A percentile compares a stretch with the other conserved stretches of the same genome.
Conservation (phyloP, 64 coral and sea anemone genomes). For the Astreopora myriophthalma region DNA sequence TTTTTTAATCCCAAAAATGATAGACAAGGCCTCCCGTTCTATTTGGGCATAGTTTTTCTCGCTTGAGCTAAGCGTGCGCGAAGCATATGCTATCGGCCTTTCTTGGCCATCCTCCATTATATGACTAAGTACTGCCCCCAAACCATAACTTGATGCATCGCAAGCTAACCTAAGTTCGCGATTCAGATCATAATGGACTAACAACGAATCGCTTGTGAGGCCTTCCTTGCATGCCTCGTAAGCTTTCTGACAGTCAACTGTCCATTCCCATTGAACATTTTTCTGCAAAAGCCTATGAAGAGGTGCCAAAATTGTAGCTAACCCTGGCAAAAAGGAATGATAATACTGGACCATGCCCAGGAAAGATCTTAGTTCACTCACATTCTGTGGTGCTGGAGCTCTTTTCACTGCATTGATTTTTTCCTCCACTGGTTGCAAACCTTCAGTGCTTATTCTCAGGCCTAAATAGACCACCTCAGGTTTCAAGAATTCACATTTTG, state of each 20-base stretch:
- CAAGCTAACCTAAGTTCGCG: conserved; percentile 28
- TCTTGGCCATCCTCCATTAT: conserved; percentile 68
- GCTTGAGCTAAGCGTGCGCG: conserved; percentile 31
- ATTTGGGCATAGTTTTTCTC: conserved; percentile 70
- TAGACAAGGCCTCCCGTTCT: conserved; percentile 44
- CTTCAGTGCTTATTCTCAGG: conserved; percentile 24
- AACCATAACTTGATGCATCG: conserved; percentile 66
- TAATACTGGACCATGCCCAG: conserved; percentile 71
- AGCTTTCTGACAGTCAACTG: conserved; percentile 35
- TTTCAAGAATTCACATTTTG: conserved; percentile 65
- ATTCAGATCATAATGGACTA: conserved; percentile 74
- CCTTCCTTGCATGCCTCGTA: conserved; percentile 63
- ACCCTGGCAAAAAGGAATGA: conserved; percentile 52
- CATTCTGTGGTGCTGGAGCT: conserved; percentile 24
- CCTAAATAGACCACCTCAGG: conserved; percentile 53
- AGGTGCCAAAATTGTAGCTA: conserved; percentile 68
- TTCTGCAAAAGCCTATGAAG: conserved; percentile 62
- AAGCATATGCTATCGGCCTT: conserved; percentile 69
- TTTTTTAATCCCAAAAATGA: conserved; percentile 66
- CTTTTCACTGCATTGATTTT: conserved; percentile 7
- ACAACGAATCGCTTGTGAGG: conserved; percentile 51
- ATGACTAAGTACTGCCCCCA: conserved; percentile 58
- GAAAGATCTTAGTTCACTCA: conserved; percentile 64
- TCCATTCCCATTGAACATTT: conserved; percentile 39
- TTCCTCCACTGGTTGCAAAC: conserved; percentile 37